Percentiles rank a stretch among this genome's conserved stretches.
Evolutionary conservation across 2,113 vertebrate genomes (phyloP).

Genomic region (Elaphurus davidianus): DNA sequence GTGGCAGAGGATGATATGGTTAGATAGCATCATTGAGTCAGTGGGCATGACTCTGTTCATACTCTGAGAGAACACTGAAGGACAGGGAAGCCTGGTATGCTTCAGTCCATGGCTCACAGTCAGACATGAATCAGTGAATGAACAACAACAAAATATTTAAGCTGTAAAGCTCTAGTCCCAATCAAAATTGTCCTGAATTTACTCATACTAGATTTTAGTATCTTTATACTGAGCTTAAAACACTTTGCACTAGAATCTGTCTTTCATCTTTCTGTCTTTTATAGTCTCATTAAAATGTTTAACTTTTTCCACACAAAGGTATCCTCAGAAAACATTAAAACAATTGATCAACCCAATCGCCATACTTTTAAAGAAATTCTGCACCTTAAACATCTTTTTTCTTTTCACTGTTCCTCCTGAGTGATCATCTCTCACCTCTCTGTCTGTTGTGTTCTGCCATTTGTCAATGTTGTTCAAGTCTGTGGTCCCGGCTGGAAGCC

Average conservation of each 20-base stretch:
- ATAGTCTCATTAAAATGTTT: background rate
- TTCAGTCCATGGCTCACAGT: background rate
- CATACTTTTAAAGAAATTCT: background rate
- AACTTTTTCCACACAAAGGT: background rate
- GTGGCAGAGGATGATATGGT: background rate
- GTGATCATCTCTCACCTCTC: background rate
- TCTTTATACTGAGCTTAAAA: background rate
- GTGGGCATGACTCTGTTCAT: background rate
- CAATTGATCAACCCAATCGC: background rate
- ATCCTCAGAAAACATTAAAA: background rate
- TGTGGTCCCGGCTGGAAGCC: fast-evolving
- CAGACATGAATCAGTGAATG: background rate
- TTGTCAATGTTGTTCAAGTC: background rate
- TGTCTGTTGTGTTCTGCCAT: background rate
- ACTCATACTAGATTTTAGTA: background rate
- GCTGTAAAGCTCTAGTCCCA: background rate
- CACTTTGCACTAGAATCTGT: background rate
- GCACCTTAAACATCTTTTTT: background rate
- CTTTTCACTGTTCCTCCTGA: background rate
- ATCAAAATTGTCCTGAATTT: background rate
- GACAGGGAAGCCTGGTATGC: background rate
- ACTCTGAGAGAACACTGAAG: background rate
- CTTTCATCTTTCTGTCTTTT: background rate
- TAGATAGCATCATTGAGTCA: background rate
- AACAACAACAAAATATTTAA: background rate